Evolutionary conservation across 23 tunicate genomes (phyloP), one percentile per base, ranked within the genome.

Genomic region (Halocynthia roretzi): DNA sequence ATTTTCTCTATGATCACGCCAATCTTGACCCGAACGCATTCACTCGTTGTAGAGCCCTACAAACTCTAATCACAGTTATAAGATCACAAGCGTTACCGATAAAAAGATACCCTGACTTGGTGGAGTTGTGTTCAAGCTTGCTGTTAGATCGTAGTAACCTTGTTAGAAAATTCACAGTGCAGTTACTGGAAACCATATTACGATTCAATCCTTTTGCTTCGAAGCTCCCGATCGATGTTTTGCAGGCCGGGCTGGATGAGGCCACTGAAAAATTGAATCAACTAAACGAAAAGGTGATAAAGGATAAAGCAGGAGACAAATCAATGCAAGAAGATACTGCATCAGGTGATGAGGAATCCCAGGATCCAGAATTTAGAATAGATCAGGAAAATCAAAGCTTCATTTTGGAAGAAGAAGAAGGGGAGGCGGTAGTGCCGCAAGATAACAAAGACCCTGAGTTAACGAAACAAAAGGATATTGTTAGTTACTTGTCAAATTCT

Each of bases 1-100:
- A 92, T 62, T 76, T 77, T 8, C 48, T 92, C 31, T 79, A 79
- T 54, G 98, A 92, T 67, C 98, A 92, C 70, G 98, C 92, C 7
- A 86, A 86, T 56, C 73, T 82, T n/a, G 98, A 92, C 75, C 57
- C 67, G 50, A 86, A 86, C 67, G 98, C 98, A 7, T 92, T 92
- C 67, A 90, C 84, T 5, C 67, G 98, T 69, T 70, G 78, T 49
- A 83, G 71, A 78, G 84, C 92, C 31, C 11, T 86, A 8, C 88
- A 92, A 19, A 69, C 77, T n/a, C 70, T 67, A 55, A 56, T 74
- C 8, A 76, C 19, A 11, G 82, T 92, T n/a, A 87, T 92, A 10
- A 85, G 77, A 65, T 85, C 76, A 17, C 76, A 86, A 79, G 78
- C 82, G 17, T 70, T 92, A 20, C 98, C 98, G 8, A 71, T 86